Percentiles rank a stretch among this genome's conserved stretches.
Evolutionary conservation across 2,888 invertebrate genomes (phyloP).

Genomic region (Lasioglossum leucozonium): DNA sequence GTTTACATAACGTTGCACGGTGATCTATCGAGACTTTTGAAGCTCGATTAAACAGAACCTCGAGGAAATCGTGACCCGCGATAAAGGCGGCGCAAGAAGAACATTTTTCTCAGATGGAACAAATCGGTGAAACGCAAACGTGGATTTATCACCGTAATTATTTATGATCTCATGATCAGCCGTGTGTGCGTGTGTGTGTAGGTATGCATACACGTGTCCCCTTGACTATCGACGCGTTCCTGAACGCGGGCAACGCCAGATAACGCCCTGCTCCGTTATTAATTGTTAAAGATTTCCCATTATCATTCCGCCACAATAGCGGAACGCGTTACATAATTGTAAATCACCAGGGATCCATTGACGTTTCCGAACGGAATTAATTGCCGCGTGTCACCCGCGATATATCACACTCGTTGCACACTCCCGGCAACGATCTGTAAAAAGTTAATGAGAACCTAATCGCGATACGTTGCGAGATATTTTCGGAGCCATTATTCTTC

Average conservation of each 20-base stretch:
- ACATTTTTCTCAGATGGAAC: constrained; percentile 40
- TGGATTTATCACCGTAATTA: constrained; percentile 51
- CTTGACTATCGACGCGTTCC: constrained; percentile 47
- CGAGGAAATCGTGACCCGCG: constrained; percentile 18
- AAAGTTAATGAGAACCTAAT: constrained; percentile 47
- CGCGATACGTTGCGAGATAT: constrained; percentile 26
- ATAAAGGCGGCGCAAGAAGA: constrained; percentile 34
- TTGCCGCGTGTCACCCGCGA: constrained; percentile 42
- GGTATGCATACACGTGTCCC: no score
- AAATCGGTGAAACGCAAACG: constrained; percentile 41
- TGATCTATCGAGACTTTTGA: constrained; percentile 27
- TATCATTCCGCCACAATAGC: constrained; percentile 30
- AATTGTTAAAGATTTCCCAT: constrained; percentile 53
- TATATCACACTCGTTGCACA: constrained; percentile 42
- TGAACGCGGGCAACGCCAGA: constrained; percentile 25
- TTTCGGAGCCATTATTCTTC: constrained; percentile 22
- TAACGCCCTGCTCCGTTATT: constrained; percentile 30
- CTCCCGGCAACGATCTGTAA: constrained; percentile 23
- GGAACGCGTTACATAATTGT: constrained; percentile 47
- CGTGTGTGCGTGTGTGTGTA: neutral
- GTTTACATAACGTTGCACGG: constrained; percentile 27
- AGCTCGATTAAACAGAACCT: constrained; percentile 45
- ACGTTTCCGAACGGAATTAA: constrained; percentile 44
- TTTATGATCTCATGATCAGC: constrained; percentile 39
- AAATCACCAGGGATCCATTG: constrained; percentile 37